A percentile compares a stretch with the other conserved stretches of the same genome.
Evolutionary conservation across 2,888 invertebrate species (phyloP).

Genomic region (Ashinkailepas kermadecensis): DNA sequence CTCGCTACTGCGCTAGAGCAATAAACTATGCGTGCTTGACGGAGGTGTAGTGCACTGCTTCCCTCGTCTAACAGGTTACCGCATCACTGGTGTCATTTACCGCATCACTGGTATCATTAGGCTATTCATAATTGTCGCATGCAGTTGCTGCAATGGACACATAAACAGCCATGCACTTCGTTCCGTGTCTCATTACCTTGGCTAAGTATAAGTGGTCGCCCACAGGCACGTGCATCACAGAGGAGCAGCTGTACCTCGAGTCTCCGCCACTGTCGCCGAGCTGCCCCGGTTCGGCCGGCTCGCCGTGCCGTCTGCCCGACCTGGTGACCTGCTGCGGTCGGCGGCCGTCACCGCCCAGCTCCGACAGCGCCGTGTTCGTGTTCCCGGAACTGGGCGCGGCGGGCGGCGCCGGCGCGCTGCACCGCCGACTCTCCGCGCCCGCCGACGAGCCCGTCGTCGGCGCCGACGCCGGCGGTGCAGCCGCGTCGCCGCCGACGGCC

Average conservation of each 20-base stretch:
- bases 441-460: neutral
- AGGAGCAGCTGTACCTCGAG: constrained; percentile 7
- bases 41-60: too few species aligned
- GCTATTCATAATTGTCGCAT: too few species aligned
- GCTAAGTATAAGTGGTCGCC: too few species aligned
- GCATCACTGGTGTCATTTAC: too few species aligned
- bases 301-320: neutral
- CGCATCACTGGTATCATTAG: too few species aligned
- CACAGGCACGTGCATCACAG: neutral
- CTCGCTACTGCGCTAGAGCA: too few species aligned
- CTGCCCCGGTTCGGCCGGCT: neutral
- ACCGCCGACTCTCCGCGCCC: neutral
- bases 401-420: neutral
- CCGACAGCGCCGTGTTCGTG: neutral
- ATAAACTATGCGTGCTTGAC: too few species aligned
- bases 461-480: neutral
- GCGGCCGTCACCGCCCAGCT: neutral
- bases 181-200: too few species aligned
- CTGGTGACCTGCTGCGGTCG: neutral
- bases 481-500: neutral
- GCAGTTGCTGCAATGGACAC: too few species aligned
- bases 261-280: neutral
- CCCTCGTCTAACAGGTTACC: too few species aligned
- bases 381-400: neutral
- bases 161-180: too few species aligned